Evolutionary conservation across 2,888 invertebrate species (phyloP).

Genomic region (Caenorhabditis doughertyi): DNA sequence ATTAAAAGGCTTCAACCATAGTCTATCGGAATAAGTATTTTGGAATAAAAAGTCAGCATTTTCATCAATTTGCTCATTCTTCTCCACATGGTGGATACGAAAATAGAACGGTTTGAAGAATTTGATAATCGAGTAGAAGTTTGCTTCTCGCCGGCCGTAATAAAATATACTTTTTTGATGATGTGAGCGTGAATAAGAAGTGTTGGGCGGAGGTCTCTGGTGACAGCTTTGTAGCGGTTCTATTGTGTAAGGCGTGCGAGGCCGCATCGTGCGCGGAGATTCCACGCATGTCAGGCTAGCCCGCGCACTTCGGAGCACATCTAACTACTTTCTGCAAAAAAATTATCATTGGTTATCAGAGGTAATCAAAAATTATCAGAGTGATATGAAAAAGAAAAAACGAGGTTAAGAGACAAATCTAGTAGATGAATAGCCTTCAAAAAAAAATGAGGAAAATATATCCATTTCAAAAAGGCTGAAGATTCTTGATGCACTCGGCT

Average conservation of each 20-base stretch:
- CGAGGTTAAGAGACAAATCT: background rate
- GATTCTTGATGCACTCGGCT: constrained; percentile 17
- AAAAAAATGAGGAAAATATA: background rate
- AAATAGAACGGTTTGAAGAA: background rate
- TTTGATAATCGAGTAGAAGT: background rate
- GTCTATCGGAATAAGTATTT: constrained; percentile 13
- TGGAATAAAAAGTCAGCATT: constrained; percentile 5
- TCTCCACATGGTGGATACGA: background rate
- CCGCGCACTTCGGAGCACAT: constrained; percentile 67
- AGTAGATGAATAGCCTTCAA: background rate
- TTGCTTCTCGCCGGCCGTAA: constrained; percentile 32
- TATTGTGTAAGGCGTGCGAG: constrained; percentile 59
- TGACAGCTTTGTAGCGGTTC: constrained; percentile 11
- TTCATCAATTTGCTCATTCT: background rate
- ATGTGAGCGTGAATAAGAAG: constrained; percentile 4
- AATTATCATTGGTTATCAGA: too few species aligned
- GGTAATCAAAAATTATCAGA: constrained; percentile 21
- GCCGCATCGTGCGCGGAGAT: constrained; percentile 66
- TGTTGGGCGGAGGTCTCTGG: constrained; percentile 26
- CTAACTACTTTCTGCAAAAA: constrained; percentile 64
- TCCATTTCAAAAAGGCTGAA: background rate
- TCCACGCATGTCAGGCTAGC: constrained; percentile 70
- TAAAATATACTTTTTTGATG: constrained; percentile 4
- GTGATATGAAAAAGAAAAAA: background rate
- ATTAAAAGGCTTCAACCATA: constrained; percentile 21